Evolutionary conservation across 2,113 vertebrate species (phyloP).

Genomic region (Chinchilla lanigera): DNA sequence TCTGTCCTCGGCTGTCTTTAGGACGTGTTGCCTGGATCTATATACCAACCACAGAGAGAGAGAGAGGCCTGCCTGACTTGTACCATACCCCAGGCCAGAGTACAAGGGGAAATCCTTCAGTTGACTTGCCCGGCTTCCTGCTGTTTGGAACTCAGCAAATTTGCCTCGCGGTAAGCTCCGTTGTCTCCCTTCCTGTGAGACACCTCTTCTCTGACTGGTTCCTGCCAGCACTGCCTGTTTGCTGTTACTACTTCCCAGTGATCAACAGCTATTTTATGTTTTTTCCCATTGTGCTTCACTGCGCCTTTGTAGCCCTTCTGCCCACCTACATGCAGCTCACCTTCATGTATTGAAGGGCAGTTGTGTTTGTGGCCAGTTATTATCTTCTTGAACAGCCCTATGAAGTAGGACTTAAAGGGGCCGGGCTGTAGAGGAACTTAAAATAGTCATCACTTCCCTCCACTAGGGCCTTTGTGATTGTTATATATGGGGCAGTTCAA

Average conservation of each 20-base stretch:
- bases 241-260: slow-evolving; percentile 71
- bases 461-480: neutral
- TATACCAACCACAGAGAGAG: slow-evolving; percentile 61
- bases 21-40: slow-evolving; percentile 59
- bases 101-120: slow-evolving; percentile 68
- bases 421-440: slow-evolving; percentile 26
- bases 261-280: slow-evolving; percentile 81
- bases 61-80: slow-evolving; percentile 59
- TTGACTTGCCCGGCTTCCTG: slow-evolving; percentile 53
- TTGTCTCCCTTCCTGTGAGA: slow-evolving; percentile 75
- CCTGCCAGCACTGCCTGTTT: slow-evolving; percentile 72
- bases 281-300: slow-evolving; percentile 69
- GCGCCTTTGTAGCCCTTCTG: slow-evolving; percentile 70
- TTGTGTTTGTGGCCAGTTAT: slow-evolving; percentile 77
- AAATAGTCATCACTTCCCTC: slow-evolving; percentile 32
- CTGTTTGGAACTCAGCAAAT: slow-evolving; percentile 67
- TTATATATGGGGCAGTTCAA: neutral
- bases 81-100: slow-evolving; percentile 50
- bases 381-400: slow-evolving; percentile 75
- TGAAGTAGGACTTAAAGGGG: slow-evolving; percentile 76
- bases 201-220: slow-evolving; percentile 63
- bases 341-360: slow-evolving; percentile 78
- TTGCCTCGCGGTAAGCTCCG: slow-evolving; percentile 65
- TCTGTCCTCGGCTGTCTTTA: slow-evolving; percentile 48
- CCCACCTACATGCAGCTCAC: slow-evolving; percentile 62